phyloP scores from a whole-genome alignment of 1,140 invertebrate species.

The Metaphire vulgaris region DNA sequence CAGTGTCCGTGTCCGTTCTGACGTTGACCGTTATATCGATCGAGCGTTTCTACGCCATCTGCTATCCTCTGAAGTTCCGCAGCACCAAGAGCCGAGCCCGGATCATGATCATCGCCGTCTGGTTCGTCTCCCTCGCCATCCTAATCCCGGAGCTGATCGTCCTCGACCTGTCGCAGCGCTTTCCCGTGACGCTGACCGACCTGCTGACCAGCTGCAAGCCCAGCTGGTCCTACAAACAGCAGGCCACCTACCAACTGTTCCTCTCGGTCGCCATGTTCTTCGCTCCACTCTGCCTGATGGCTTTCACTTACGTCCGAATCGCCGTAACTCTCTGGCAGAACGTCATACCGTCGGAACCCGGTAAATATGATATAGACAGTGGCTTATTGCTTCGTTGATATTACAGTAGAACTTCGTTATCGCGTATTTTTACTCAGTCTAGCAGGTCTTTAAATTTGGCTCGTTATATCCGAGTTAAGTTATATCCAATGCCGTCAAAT shows the following conservation, averaged over 20 bases:
- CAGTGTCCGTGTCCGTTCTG: constrained; percentile 79
- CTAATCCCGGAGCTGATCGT: constrained; percentile 43
- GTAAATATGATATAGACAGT: too few relatives aligned
- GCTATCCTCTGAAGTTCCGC: constrained; percentile 75
- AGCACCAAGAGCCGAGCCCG: constrained; percentile 69
- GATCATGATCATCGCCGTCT: constrained; percentile 71
- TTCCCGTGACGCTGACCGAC: not conserved
- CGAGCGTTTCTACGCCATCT: constrained; percentile 88
- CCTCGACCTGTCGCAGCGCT: constrained; percentile 18
- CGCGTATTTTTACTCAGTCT: too few relatives aligned
- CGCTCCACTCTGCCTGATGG: constrained; percentile 71
- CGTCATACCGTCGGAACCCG: not conserved
- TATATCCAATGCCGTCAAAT: too few relatives aligned
- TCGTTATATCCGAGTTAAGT: too few relatives aligned
- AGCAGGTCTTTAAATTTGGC: too few relatives aligned
- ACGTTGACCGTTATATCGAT: constrained; percentile 84
- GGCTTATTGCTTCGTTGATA: too few relatives aligned
- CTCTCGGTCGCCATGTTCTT: constrained; percentile 68
- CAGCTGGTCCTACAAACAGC: constrained; percentile 35
- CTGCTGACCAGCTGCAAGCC: constrained; percentile 37
- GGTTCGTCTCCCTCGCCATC: constrained; percentile 67
- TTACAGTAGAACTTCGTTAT: too few relatives aligned
- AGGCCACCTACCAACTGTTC: constrained; percentile 62
- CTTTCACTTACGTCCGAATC: constrained; percentile 74
- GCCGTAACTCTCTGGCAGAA: constrained; percentile 50